Evolutionary conservation across 2,113 vertebrate species (phyloP).

Genomic region (Garra rufa): DNA sequence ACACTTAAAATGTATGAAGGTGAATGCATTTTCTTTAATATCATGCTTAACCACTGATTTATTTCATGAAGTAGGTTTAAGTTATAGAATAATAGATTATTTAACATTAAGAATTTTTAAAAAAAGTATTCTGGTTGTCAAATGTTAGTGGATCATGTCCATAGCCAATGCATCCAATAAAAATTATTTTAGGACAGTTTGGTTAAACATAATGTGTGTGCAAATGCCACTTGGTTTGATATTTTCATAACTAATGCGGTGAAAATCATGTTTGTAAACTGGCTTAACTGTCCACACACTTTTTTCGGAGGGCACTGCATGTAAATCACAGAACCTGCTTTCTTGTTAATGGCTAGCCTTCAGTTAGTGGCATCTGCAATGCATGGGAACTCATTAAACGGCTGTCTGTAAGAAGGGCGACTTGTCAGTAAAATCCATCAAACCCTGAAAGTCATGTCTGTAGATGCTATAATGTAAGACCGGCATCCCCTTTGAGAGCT

Average conservation of each 20-base stretch:
- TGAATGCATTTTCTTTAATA: background rate
- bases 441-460: conserved; percentile 18
- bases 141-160: background rate
- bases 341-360: background rate
- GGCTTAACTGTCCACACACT: too few relatives aligned
- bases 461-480: conserved; percentile 11
- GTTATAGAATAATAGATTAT: background rate
- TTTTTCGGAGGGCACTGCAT: background rate
- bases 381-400: background rate
- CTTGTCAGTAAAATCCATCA: conserved; percentile 25
- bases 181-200: too few relatives aligned
- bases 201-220: too few relatives aligned
- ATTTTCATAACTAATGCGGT: background rate
- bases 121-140: background rate
- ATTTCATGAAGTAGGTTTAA: background rate
- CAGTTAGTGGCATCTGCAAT: background rate
- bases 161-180: background rate
- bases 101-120: background rate
- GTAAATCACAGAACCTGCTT: background rate
- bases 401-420: background rate
- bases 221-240: background rate
- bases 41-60: background rate
- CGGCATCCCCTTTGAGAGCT: conserved; percentile 15
- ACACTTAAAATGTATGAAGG: background rate
- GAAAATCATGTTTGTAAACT: background rate